Conservation (phyloP, 2,113 vertebrate genomes). For the Orcinus orca region DNA sequence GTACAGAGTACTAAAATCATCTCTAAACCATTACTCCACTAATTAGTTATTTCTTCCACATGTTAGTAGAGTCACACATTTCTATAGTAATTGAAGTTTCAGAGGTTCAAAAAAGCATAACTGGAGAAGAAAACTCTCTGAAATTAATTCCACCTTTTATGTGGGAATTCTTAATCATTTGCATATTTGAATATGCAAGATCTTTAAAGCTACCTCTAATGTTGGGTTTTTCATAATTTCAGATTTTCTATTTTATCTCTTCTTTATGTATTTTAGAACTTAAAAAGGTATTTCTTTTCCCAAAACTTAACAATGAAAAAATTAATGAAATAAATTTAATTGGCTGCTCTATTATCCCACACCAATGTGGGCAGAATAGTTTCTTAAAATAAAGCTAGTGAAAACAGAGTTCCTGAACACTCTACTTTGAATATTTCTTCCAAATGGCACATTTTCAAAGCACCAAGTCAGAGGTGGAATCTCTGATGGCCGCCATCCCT, state of each 20-base stretch:
- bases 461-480: background rate
- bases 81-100: background rate
- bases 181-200: background rate
- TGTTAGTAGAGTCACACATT: background rate
- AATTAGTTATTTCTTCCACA: constrained; percentile 22
- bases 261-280: background rate
- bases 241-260: background rate
- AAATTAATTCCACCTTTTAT: background rate
- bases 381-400: background rate
- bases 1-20: background rate
- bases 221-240: constrained; percentile 7
- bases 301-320: background rate
- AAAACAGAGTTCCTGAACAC: background rate
- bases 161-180: background rate
- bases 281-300: background rate
- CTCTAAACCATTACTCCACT: background rate
- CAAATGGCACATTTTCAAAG: background rate
- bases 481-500: background rate
- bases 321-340: constrained; percentile 17
- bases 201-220: background rate
- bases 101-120: background rate
- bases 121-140: background rate
- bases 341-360: background rate
- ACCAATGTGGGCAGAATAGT: background rate
- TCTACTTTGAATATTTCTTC: constrained; percentile 11